These are phyloP conservation scores for Torymus aiolomorphi DNA, from an alignment of 2,888 invertebrate genomes.

Conservation along the genomic window DNA sequence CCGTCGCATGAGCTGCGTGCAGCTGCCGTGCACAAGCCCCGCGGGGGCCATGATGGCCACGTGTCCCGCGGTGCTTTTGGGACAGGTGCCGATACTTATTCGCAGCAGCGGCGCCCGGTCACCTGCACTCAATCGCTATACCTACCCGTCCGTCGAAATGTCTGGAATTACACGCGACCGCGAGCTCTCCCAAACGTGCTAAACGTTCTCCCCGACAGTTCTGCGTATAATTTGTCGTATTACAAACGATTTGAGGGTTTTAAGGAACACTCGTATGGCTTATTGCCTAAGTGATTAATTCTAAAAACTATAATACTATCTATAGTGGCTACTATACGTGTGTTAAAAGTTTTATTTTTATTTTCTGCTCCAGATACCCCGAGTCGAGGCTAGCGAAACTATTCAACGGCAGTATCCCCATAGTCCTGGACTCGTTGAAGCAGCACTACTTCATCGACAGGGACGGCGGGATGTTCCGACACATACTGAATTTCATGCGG, in stretches of 20 bases:
- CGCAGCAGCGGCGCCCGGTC: no score
- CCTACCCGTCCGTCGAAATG: no score
- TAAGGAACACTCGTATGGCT: no score
- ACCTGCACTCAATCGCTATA: no score
- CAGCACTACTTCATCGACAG: constrained; percentile 99
- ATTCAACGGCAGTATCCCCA: constrained; percentile 96
- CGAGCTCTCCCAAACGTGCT: no score
- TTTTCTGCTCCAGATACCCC: constrained; percentile 85
- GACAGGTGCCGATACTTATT: constrained; percentile 35
- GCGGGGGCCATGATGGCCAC: background rate
- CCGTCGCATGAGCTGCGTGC: constrained; percentile 3
- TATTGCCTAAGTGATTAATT: no score
- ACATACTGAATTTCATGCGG: constrained; percentile 97
- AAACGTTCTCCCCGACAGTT: no score
- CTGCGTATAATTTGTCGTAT: no score
- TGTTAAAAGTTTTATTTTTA: constrained; percentile 4
- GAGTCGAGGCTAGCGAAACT: constrained; percentile 94
- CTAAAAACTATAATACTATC: no score
- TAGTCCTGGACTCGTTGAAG: constrained; percentile 95
- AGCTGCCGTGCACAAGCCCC: constrained; percentile 34
- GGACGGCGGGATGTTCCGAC: constrained; percentile 98
- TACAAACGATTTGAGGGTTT: no score
- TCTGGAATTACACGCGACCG: no score
- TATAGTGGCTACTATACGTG: background rate
- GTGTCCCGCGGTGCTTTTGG: constrained; percentile 13